Percentiles rank a stretch among this genome's conserved stretches.
Evolutionary conservation across 2,888 invertebrate genomes (phyloP).

Genomic region (Podotricha telesiphe): DNA sequence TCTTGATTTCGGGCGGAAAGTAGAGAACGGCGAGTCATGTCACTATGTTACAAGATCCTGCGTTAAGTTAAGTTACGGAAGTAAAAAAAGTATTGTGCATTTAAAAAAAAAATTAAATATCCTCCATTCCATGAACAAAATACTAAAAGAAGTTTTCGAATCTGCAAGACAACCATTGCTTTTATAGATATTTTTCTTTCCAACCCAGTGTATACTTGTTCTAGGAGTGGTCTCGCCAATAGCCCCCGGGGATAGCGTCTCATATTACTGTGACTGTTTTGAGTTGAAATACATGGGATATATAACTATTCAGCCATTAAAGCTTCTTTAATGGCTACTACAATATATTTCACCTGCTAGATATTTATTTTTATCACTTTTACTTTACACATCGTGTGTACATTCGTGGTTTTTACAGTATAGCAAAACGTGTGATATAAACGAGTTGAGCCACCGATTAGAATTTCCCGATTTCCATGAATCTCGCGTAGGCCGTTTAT

Average conservation of each 20-base stretch:
- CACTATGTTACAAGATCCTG: too few species aligned
- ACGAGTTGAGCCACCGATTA: neutral
- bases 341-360: neutral
- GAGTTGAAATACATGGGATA: slow-evolving; percentile 13
- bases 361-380: neutral
- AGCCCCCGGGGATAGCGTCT: slow-evolving; percentile 27
- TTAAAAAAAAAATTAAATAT: neutral
- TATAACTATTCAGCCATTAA: slow-evolving; percentile 25
- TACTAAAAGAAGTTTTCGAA: slow-evolving; percentile 1
- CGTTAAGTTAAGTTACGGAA: too few species aligned
- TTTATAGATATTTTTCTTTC: slow-evolving; percentile 30
- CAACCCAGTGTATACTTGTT: slow-evolving; percentile 23
- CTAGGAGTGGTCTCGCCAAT: slow-evolving; percentile 29
- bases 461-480: neutral
- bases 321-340: neutral
- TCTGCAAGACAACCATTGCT: slow-evolving; percentile 10
- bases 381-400: neutral
- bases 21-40: too few species aligned
- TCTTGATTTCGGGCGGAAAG: too few species aligned
- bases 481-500: neutral
- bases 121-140: neutral
- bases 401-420: too few species aligned
- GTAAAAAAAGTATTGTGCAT: too few species aligned
- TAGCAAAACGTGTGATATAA: neutral
- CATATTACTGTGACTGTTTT: slow-evolving; percentile 31